Evolutionary conservation across 1,140 invertebrate species (phyloP), one percentile per base, ranked within the genome.

Genomic region (Drusus annulatus): DNA sequence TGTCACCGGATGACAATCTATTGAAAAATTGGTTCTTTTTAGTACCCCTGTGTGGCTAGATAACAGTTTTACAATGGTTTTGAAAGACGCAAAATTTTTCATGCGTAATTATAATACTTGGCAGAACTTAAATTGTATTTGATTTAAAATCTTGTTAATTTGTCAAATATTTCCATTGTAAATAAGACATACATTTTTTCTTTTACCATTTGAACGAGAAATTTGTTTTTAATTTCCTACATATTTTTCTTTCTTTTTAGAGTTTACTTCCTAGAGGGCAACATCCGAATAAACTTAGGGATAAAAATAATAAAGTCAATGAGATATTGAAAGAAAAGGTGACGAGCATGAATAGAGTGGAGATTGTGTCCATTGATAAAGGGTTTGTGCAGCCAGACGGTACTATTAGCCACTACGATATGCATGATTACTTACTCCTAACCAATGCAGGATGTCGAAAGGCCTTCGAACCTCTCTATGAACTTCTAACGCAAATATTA

Each of bases 371-470:
- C 79, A 94, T 95, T 82, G 94, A 95, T 85, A 93, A 95, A 84
- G 93, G 93, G 25, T 92, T 96, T 83, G 91, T 97, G 51, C 93
- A 94, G 85, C 90, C 90, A 54, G 94, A 96, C 88, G 95, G 94
- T 8, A 93, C 91, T 23, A 96, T 98, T 76, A 95, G 93, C 86
- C 94, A 96, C 85, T 93, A 93, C 85, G 96, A 97, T 86, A 96
- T 98, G 94, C 93, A 94, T 85, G 97, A 98, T 88, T 98, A 96
- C 88, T 91, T 97, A 31, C 94, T 97, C 86, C 91, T 96, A 45
- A 96, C 95, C 2, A 94, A 94, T 87, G 90, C 93, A 71, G 96
- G 95, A 56, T 96, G 96, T 88, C 91, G 92, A 84, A 96, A 96
- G 87, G 93, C 94, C 23, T 96, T 96, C 89, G 94, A 95, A 87